phyloP scores from a whole-genome alignment of 2,797 vertebrate genomes.

The Gallirallus australis region DNA sequence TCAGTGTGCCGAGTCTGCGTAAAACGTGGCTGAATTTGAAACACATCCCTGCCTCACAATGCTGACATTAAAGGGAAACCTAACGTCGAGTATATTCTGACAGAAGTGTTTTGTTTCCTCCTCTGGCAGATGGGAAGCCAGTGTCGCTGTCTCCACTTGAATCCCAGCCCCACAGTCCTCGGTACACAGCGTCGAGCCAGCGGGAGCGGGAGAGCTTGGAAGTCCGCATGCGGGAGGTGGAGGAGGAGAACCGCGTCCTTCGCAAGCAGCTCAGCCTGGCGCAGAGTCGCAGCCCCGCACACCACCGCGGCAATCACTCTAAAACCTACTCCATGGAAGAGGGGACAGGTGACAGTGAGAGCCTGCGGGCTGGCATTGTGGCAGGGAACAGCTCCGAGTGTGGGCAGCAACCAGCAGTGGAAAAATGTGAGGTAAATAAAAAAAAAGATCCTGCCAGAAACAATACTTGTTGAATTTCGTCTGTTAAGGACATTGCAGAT shows the following conservation, averaged over 20 bases:
- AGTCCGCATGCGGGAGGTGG: conserved; percentile 90
- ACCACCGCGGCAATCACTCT: conserved; percentile 85
- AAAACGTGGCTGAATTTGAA: background rate
- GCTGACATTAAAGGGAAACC: rapidly evolving
- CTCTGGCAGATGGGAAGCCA: conserved; percentile 87
- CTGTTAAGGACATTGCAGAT: background rate
- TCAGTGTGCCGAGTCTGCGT: background rate
- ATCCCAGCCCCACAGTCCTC: conserved; percentile 86
- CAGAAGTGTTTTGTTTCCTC: background rate
- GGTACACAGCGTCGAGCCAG: conserved; percentile 78
- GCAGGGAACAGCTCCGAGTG: conserved; percentile 92
- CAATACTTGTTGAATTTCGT: background rate
- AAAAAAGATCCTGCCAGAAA: background rate
- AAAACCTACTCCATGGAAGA: conserved; percentile 91
- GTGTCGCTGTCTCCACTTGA: conserved; percentile 91
- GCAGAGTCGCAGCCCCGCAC: conserved; percentile 72
- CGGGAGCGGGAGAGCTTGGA: conserved; percentile 90
- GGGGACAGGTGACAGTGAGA: conserved; percentile 92
- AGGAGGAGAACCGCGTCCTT: conserved; percentile 92
- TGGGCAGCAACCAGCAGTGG: conserved; percentile 91
- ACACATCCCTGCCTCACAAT: background rate
- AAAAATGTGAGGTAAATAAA: conserved; percentile 93
- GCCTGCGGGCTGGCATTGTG: conserved; percentile 85
- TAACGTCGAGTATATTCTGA: background rate
- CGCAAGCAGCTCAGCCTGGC: conserved; percentile 91